Base-by-base conservation (phyloP, 2,113 vertebrate species). In the Cololabis saira region DNA sequence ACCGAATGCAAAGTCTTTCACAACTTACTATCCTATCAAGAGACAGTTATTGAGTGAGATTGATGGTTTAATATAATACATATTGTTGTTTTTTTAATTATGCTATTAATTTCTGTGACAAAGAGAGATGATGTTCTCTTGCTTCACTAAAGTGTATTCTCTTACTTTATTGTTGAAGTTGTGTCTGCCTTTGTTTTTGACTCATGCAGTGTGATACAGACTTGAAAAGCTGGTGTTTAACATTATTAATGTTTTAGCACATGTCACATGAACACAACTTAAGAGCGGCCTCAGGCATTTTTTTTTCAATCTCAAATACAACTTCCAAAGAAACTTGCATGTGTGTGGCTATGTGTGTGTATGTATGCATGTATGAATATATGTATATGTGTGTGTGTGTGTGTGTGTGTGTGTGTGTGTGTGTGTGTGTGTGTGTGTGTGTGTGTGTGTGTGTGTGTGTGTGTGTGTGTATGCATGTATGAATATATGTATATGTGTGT, bases 251-350 rank as follows among this genome's bases (percentile, higher is more conserved):
- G 45, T 55, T 60, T 43, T 52, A 42, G 27, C 37, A 66, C 19
- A 33, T 47, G 70, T 68, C 57, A 78, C 54, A 24, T 73, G 41
- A 7, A 43, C 43, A 63, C 24, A 57, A 45, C 69, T 56, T 52
- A 77, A 42, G 81, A 72, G 70, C 33, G 42, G 55, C 74, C 63
- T 54, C 43, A 24, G 24, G 65, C 14, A 14, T 44, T 15, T 44
- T 71, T 53, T 75, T 75, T 76, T 79, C 60, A 81, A 78, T 47
- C 61, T 22, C 60, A 48, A 51, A 60, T 52, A 74, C 62, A 70
- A 63, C 69, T 84, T 85, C 61, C 27, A 63, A 19, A 71, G 55
- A 81, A 85, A 68, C 53, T 71, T 80, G 71, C 19, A 45, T 53
- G n/a, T n/a, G n/a, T n/a, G n/a, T n/a, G n/a, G n/a, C n/a, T n/a